Base-by-base conservation (phyloP, 2,888 invertebrate species). In the Listrodromus nycthemerus region DNA sequence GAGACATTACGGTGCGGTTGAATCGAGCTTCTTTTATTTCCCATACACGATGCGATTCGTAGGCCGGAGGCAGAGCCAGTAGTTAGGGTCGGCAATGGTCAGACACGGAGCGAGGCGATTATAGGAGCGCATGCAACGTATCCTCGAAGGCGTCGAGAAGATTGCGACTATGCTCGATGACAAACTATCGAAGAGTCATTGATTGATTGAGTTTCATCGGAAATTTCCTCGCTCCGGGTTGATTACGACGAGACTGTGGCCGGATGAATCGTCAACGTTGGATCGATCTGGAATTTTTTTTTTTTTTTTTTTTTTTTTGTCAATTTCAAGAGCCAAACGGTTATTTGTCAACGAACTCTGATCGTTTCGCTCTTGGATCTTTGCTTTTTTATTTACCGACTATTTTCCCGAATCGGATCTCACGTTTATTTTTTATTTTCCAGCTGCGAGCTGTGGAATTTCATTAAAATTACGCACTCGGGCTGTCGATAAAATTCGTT, bases 21-120 rank as follows among this genome's bases (percentile, higher is more conserved):
- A 71, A 21, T 27, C 30, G 16, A 58, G 24, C 13, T n/a, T 27
- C 24, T 24, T 16, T 61, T n/a, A n/a, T n/a, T n/a, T 61, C 58
- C 41, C 13, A 16, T 58, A 45, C 45, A 71, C 41, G 58, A 66
- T 76, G 66, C 76, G 58, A 76, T 76, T 55, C 27, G 41, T n/a
- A n/a, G 65, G 6, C n/a, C 45, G n/a, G 66, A 67, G 66, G 76
- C 66, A 30, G 41, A 27, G 41, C 66, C 27, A 67, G 61, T 67
- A 45, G 75, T 76, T 58, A 19, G 10, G 76, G 8, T 7, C 5
- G 24, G 76, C 45, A 55, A 76, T 58, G 55, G 55, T 37, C 76
- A 41, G 66, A 67, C 66, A 55, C 8, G 52, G 21, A 55, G 66
- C 66, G 21, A 21, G 76, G 41, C 50, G 27, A 24, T 75, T 65